Percentiles rank a stretch among this genome's conserved stretches.
Conservation (phyloP, 2,113 vertebrate genomes). For the Sebastes fasciatus region DNA sequence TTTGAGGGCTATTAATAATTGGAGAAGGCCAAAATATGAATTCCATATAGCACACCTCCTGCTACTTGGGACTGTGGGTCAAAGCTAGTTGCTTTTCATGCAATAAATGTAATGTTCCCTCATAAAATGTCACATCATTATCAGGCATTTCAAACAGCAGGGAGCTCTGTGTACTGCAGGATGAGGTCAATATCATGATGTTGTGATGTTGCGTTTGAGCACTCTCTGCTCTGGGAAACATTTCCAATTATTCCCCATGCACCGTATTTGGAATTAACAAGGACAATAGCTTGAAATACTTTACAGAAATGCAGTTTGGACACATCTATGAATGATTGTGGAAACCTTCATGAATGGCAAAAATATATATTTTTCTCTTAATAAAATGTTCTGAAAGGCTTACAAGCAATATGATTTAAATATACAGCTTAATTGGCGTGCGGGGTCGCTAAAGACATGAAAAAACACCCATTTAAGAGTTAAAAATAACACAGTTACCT, state of each 20-base stretch:
- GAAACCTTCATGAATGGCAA: neutral
- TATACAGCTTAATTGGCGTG: neutral
- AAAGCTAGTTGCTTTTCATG: conserved; percentile 29
- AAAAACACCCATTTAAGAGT: neutral
- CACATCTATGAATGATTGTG: neutral
- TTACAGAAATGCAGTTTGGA: neutral
- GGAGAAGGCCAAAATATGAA: conserved; percentile 34
- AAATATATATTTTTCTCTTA: neutral
- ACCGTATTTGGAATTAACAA: neutral
- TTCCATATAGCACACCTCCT: neutral
- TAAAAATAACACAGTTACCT: neutral
- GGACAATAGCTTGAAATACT: conserved; percentile 9
- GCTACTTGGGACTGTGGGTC: conserved; percentile 15
- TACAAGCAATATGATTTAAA: neutral
- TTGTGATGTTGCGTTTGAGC: neutral
- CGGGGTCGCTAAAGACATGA: neutral
- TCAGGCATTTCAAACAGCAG: conserved; percentile 39
- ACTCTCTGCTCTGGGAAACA: conserved; percentile 8
- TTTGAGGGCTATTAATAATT: conserved; percentile 54
- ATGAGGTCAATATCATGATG: conserved; percentile 24
- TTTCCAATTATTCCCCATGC: neutral
- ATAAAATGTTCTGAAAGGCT: neutral
- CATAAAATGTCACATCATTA: conserved; percentile 52
- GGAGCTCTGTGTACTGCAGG: conserved; percentile 14
- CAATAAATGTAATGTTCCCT: conserved; percentile 21